Evolutionary conservation across 30 jellyfish, hydroid and myxozoan species (phyloP).

Genomic region (Pelagia noctiluca): DNA sequence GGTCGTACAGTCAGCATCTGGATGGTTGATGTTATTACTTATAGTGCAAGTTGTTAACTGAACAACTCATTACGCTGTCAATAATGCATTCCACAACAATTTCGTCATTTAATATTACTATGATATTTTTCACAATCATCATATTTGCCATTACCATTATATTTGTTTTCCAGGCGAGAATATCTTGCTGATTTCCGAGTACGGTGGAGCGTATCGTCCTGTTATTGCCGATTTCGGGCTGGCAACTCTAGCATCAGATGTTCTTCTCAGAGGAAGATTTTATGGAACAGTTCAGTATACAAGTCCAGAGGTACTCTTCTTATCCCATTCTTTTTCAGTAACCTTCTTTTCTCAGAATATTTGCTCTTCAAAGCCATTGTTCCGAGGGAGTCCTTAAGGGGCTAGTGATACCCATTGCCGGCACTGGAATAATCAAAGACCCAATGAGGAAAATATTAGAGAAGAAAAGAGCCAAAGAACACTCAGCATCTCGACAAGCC

Average conservation of each 20-base stretch:
- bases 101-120: neutral
- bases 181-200: conserved; percentile 17
- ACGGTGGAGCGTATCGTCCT: conserved; percentile 38
- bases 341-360: neutral
- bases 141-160: neutral
- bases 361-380: too few species aligned
- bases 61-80: too few species aligned
- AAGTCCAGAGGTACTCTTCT: conserved; percentile 58
- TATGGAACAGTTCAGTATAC: conserved; percentile 42
- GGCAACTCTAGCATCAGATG: neutral
- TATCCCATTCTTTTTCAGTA: neutral
- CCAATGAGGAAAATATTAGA: too few species aligned
- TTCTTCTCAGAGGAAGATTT: neutral
- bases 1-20: too few species aligned
- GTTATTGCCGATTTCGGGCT: conserved; percentile 60
- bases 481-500: too few species aligned
- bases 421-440: too few species aligned
- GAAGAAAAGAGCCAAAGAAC: too few species aligned
- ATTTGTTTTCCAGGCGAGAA: conserved; percentile 35
- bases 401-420: too few species aligned
- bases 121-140: neutral
- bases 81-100: neutral
- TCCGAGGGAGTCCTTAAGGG: too few species aligned
- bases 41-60: too few species aligned
- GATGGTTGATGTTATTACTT: too few species aligned